Percentiles rank a stretch among this genome's conserved stretches.
Conservation (phyloP, 1,140 invertebrate genomes). For the Myzus persicae region DNA sequence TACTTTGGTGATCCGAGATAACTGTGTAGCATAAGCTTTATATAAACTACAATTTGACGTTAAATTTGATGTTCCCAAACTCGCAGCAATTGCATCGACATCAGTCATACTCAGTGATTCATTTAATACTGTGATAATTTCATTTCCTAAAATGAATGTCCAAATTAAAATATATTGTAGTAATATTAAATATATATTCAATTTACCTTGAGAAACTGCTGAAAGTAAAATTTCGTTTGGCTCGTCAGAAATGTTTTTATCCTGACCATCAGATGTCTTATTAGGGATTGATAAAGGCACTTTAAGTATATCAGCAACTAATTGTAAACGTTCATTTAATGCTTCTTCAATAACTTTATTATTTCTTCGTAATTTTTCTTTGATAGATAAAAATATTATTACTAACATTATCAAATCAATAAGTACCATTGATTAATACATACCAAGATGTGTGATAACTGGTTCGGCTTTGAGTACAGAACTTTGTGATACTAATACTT, state of each 20-base stretch:
- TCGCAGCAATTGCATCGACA: constrained; percentile 21
- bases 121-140: constrained; percentile 63
- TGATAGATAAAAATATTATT: constrained; percentile 61
- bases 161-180: too few species aligned
- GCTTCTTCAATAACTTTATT: constrained; percentile 76
- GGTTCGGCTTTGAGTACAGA: constrained; percentile 80
- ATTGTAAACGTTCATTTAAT: constrained; percentile 76
- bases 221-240: constrained; percentile 75
- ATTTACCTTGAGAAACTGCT: constrained; percentile 76
- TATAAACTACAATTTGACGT: constrained; percentile 35
- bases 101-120: constrained; percentile 59
- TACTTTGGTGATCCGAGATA: constrained; percentile 26
- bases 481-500: constrained; percentile 78
- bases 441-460: constrained; percentile 81
- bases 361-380: constrained; percentile 76
- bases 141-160: constrained; percentile 60
- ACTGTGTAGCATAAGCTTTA: constrained; percentile 31
- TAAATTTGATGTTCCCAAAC: constrained; percentile 4
- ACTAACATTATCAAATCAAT: neutral
- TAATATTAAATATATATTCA: neutral
- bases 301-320: constrained; percentile 79
- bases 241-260: constrained; percentile 63
- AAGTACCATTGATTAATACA: constrained; percentile 27
- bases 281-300: constrained; percentile 74
- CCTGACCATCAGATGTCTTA: constrained; percentile 66